Evolutionary conservation across 2,888 invertebrate genomes (phyloP).

Genomic region (Agriopis marginaria): DNA sequence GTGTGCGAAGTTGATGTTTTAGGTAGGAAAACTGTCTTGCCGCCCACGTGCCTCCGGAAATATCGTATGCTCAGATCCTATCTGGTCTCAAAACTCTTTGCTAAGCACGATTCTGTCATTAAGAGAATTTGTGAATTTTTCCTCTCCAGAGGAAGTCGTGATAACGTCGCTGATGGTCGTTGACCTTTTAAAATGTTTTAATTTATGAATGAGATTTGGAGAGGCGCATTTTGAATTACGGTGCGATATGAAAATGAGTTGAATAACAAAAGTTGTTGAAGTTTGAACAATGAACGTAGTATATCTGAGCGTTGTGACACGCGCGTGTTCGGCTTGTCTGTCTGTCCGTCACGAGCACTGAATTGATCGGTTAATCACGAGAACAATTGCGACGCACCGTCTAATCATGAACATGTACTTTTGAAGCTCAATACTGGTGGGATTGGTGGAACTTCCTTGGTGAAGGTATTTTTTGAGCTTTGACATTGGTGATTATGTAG

Average conservation of each 20-base stretch:
- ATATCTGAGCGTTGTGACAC: conserved; percentile 36
- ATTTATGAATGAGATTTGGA: conserved; percentile 33
- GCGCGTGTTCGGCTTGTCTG: conserved; percentile 54
- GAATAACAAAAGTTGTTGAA: conserved; percentile 30
- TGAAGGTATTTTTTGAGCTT: conserved; percentile 19
- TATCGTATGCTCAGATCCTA: conserved; percentile 72
- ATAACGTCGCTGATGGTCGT: conserved; percentile 64
- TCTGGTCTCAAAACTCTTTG: conserved; percentile 67
- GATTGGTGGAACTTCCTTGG: conserved; percentile 26
- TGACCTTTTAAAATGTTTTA: conserved; percentile 49
- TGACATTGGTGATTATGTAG: conserved; percentile 5
- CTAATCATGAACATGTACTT: conserved; percentile 31
- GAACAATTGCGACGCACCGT: conserved; percentile 48
- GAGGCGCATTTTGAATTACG: conserved; percentile 25
- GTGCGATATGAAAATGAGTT: conserved; percentile 37
- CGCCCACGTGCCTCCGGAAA: conserved; percentile 80
- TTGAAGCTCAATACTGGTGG: conserved; percentile 8
- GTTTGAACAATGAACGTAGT: conserved; percentile 33
- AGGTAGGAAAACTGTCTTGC: conserved; percentile 63
- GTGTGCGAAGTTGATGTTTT: conserved; percentile 69
- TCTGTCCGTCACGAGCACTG: conserved; percentile 59
- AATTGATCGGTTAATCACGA: conserved; percentile 73
- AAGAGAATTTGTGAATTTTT: conserved; percentile 76
- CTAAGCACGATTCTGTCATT: conserved; percentile 81
- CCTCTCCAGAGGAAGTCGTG: conserved; percentile 70